These are phyloP conservation scores for Drosophila quinaria DNA, from an alignment of 2,888 invertebrate genomes.

Conservation along the genomic window DNA sequence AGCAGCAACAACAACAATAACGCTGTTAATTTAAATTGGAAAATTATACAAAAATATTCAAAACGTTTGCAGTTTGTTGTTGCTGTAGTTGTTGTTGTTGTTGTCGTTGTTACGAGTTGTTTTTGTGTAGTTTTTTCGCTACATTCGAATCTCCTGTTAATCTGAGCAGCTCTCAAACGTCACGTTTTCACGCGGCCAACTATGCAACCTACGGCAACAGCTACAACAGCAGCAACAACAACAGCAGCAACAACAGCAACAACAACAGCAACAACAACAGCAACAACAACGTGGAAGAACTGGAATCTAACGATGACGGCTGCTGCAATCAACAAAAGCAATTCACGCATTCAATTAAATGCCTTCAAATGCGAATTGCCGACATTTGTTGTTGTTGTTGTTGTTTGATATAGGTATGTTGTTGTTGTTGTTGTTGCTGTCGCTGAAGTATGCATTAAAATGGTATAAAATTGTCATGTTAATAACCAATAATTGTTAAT, in stretches of 20 bases:
- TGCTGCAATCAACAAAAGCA: constrained; percentile 73
- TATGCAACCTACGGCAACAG: constrained; percentile 64
- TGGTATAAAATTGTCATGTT: constrained; percentile 84
- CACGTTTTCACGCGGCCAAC: constrained; percentile 84
- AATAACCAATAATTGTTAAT: constrained; percentile 84
- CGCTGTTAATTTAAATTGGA: constrained; percentile 84
- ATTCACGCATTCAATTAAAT: constrained; percentile 83
- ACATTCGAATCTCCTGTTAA: constrained; percentile 79
- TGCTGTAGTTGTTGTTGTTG: constrained; percentile 34
- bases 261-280: constrained; percentile 31
- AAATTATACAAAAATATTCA: constrained; percentile 85
- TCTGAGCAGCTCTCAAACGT: constrained; percentile 80
- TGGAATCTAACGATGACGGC: constrained; percentile 70
- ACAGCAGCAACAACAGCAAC: constrained; percentile 12
- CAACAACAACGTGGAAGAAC: constrained; percentile 37
- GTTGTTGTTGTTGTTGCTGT: constrained; percentile 42
- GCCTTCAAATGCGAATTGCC: constrained; percentile 78
- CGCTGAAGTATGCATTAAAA: constrained; percentile 77
- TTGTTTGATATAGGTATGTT: constrained; percentile 7
- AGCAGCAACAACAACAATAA: constrained; percentile 53
- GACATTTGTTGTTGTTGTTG: constrained; percentile 60
- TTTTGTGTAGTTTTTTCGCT: constrained; percentile 32
- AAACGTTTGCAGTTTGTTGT: constrained; percentile 62
- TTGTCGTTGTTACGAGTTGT: constrained; percentile 48
- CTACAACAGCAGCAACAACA: constrained; percentile 47